Evolutionary conservation across 2,888 invertebrate species (phyloP), one percentile per base, ranked within the genome.

Genomic region (Drosophila neonasuta): DNA sequence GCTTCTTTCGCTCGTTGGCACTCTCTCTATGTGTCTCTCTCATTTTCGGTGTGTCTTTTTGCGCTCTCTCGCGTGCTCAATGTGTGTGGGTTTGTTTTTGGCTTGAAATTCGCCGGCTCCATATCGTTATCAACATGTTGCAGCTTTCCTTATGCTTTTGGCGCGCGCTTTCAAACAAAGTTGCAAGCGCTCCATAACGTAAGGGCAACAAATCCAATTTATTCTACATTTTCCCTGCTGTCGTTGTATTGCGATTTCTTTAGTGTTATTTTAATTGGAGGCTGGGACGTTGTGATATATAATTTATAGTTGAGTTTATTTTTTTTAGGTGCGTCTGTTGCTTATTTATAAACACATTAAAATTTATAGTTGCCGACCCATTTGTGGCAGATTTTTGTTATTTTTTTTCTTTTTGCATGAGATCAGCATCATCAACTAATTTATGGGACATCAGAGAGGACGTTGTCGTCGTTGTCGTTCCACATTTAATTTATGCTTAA

Each of bases 281-380:
- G 7, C 60, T 77, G 39, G 11, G 24, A 24, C 8, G 39, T 62
- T 50, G 70, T 75, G 75, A 84, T 77, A 81, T 84, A 71, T 77
- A 81, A 74, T 77, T 80, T 74, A 76, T 65, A 61, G 59, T 66
- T 60, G 44, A 44, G 48, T 56, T 54, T 49, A 46, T 50, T 63
- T 48, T 62, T 32, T 49, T 66, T 67, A 45, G 58, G 54, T 65
- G 36, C 57, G 46, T 69, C 58, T 62, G 62, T 57, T 77, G 71
- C 65, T 82, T 82, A 78, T 85, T 85, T 85, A 81, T 82, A 85
- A 81, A 82, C 70, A 74, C 80, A 82, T 81, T 80, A 68, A 74
- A 80, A 81, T 81, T 85, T 81, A 81, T 81, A 78, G 74, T 63
- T 57, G 67, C 61, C 72, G 64, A 59, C 62, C 60, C 65, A 68